phyloP scores from a whole-genome alignment of 2,113 vertebrate genomes.

The Heliornis fulica region DNA sequence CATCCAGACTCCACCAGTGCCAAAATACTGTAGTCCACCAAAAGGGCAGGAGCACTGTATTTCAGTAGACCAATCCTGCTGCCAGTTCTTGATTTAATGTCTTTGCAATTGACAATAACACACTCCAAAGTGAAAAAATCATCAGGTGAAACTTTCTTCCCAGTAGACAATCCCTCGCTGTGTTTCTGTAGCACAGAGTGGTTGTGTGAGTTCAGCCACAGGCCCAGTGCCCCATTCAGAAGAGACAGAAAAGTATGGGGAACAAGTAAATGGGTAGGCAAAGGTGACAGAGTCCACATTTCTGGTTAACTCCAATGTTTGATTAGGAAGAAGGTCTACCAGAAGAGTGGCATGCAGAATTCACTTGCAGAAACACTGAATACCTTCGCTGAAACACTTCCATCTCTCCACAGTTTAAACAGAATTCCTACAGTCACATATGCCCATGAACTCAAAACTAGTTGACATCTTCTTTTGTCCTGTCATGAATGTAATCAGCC shows the following conservation, averaged over 20 bases:
- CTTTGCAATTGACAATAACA: not conserved
- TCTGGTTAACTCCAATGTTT: not conserved
- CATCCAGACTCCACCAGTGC: not conserved
- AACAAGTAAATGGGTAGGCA: not conserved
- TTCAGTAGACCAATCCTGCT: not conserved
- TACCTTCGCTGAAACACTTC: not conserved
- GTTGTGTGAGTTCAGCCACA: slow-evolving; percentile 32
- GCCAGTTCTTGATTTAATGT: not conserved
- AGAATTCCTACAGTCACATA: not conserved
- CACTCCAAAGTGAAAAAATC: not conserved
- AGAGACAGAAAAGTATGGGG: slow-evolving; percentile 23
- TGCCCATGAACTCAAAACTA: slow-evolving; percentile 5
- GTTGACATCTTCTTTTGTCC: not conserved
- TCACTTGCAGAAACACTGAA: not conserved
- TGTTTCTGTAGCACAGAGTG: slow-evolving; percentile 56
- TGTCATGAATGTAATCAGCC: not conserved
- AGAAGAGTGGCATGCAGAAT: not conserved
- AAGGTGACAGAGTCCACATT: not conserved
- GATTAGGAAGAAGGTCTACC: not conserved
- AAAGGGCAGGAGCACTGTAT: not conserved
- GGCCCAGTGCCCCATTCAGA: slow-evolving; percentile 23
- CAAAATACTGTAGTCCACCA: fast-evolving
- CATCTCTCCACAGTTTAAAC: not conserved
- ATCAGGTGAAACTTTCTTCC: slow-evolving; percentile 34
- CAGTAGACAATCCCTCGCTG: not conserved